Percentiles rank a stretch among this genome's conserved stretches.
Conservation (phyloP, 1,140 invertebrate species). For the Himalopsyche phryganea region DNA sequence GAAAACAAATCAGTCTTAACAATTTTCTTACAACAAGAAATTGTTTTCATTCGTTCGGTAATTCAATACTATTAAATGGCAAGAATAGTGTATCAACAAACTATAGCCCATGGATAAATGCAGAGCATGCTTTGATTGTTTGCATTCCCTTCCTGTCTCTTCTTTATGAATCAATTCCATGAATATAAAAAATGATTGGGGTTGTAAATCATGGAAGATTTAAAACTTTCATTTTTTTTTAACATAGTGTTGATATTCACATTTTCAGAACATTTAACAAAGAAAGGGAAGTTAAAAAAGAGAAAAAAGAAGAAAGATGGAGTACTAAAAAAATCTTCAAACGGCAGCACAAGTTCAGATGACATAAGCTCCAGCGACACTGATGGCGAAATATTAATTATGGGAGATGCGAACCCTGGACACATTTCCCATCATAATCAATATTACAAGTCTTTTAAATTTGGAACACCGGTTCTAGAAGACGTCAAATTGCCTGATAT, state of each 20-base stretch:
- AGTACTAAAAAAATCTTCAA: not conserved
- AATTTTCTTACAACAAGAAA: no score
- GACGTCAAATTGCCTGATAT: conserved; percentile 18
- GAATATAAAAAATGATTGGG: not conserved
- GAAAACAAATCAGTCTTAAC: no score
- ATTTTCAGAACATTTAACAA: not conserved
- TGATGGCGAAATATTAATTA: conserved; percentile 9
- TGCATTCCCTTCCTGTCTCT: conserved; percentile 2
- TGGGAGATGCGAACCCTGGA: not conserved
- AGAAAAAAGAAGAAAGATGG: not conserved
- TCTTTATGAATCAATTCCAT: not conserved
- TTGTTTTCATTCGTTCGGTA: no score
- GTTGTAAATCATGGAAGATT: no score
- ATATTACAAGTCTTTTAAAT: conserved; percentile 26
- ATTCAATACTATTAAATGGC: no score
- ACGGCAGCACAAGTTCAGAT: not conserved
- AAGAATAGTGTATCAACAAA: no score
- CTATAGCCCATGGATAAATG: no score
- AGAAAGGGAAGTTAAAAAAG: conserved; percentile 9
- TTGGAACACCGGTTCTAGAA: conserved; percentile 9
- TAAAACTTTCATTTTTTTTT: no score
- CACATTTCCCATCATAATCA: conserved; percentile 16
- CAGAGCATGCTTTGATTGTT: no score
- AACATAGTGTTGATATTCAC: no score
- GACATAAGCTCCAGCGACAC: conserved; percentile 19